These are phyloP conservation scores for Caenorhabditis uteleia DNA, from an alignment of 2,888 invertebrate species.

Conservation along the genomic window DNA sequence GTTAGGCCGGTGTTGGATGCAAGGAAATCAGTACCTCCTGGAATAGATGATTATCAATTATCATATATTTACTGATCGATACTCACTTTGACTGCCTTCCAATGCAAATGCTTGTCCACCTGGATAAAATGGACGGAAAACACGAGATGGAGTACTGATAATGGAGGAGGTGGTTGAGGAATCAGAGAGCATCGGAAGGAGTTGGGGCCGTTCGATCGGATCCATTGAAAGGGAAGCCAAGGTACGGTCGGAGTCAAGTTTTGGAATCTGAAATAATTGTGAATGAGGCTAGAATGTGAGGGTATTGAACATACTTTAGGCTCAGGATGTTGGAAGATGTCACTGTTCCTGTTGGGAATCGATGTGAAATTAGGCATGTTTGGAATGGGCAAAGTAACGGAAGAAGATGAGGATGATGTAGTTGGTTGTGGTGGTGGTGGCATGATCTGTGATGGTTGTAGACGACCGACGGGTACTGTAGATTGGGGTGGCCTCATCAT, in stretches of 20 bases:
- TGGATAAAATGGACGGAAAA: too few relatives aligned
- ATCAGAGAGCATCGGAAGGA: conserved; percentile 20
- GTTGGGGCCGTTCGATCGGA: conserved; percentile 28
- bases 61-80: not conserved
- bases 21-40: conserved; percentile 18
- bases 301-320: conserved; percentile 14
- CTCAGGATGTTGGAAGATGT: too few relatives aligned
- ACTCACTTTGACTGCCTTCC: not conserved
- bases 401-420: not conserved
- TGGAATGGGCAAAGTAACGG: not conserved
- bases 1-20: conserved; percentile 44
- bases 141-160: too few relatives aligned
- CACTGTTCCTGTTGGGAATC: not conserved
- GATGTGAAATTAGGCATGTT: conserved; percentile 17
- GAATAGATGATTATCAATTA: not conserved
- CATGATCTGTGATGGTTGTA: conserved; percentile 7
- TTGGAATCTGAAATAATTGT: too few relatives aligned
- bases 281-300: conserved; percentile 14
- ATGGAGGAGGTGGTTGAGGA: too few relatives aligned
- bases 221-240: conserved; percentile 1
- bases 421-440: not conserved
- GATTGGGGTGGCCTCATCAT: too few relatives aligned
- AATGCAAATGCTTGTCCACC: too few relatives aligned
- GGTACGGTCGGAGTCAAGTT: too few relatives aligned
- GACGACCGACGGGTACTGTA: conserved; percentile 20